A percentile compares a stretch with the other conserved stretches of the same genome.
These are phyloP conservation scores for Bothrops jararaca DNA, from an alignment of 2,113 vertebrate species.

Conservation along the genomic window DNA sequence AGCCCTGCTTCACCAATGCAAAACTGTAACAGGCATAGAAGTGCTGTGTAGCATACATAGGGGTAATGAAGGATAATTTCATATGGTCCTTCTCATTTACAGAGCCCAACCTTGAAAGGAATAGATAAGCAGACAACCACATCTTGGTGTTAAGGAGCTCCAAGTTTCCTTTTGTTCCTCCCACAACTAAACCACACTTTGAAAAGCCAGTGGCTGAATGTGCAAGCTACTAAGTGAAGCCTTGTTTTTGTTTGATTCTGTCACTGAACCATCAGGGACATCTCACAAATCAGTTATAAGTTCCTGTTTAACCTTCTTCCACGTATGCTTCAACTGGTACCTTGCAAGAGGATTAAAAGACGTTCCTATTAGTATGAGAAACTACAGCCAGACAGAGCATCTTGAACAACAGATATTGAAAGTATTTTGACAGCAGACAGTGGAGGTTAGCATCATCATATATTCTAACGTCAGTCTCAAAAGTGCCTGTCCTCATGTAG, in stretches of 20 bases:
- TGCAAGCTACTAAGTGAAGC: not conserved
- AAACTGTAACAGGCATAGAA: not conserved
- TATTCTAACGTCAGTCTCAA: not conserved
- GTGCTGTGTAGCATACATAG: not conserved
- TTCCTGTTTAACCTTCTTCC: not conserved
- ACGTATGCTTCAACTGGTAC: not conserved
- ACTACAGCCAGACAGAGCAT: not conserved
- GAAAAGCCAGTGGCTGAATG: not conserved
- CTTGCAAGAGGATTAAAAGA: not conserved
- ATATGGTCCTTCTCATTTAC: not conserved
- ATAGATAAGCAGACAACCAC: not conserved
- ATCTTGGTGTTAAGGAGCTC: not conserved
- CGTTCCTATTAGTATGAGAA: not conserved
- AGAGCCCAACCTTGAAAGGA: not conserved
- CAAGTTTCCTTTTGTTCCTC: not conserved
- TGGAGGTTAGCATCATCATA: not conserved
- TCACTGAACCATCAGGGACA: not conserved
- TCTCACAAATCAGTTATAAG: not conserved
- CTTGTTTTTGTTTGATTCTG: not conserved
- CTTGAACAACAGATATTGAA: not conserved
- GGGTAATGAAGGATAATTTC: not conserved
- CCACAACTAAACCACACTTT: not conserved
- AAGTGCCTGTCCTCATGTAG: not conserved
- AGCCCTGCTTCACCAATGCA: slow-evolving; percentile 12
- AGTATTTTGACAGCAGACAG: slow-evolving; percentile 8